Base-by-base conservation (phyloP, 2,888 invertebrate genomes). In the Augiades crinisus region DNA sequence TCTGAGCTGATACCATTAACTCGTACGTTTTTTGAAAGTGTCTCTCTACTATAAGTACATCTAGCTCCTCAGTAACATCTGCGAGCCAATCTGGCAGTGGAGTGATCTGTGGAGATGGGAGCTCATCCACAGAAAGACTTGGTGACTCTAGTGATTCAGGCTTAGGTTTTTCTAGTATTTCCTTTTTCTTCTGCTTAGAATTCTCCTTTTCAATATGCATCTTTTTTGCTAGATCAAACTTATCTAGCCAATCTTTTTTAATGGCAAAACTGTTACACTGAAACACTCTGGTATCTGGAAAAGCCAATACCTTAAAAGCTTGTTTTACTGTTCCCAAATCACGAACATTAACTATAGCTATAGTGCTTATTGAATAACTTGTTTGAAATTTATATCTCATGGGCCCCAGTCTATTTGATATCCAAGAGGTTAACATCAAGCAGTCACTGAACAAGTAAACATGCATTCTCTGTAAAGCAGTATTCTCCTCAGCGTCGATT, bases 401-500 rank as follows among this genome's bases (percentile, higher is more conserved):
- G 41, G 95, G 94, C 5, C 96, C 95, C 60, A 94, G 89, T 71
- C 92, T 91, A 66, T 93, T 93, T 19, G 94, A 91, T 63, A 95
- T 92, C 92, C 95, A 94, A 44, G 94, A 95, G 17, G 98, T 95
- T 55, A 98, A 91, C 93, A 98, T 95, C 46, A 98, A 91, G 57
- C 96, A 94, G 81, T 99, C 99, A 78, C 95, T 97, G 66, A 99
- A 95, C 50, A 99, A 91, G 82, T 98, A 98, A 22, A 96, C 96
- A 75, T 97, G 97, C 66, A 98, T 95, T 65, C 96, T 92, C 74
- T 96, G 96, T 47, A 98, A 86, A 8, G 96, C 95, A 8, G 94
- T 93, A 68, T 96, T 96, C 75, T 96, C 96, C 59, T 96, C 93
- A 0, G 95, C 92, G 72, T 98, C 97, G 57, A 99, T 90, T 82